These are phyloP conservation scores for Crotalus helleri DNA, from an alignment of 2,113 vertebrate species.

Conservation along the genomic window DNA sequence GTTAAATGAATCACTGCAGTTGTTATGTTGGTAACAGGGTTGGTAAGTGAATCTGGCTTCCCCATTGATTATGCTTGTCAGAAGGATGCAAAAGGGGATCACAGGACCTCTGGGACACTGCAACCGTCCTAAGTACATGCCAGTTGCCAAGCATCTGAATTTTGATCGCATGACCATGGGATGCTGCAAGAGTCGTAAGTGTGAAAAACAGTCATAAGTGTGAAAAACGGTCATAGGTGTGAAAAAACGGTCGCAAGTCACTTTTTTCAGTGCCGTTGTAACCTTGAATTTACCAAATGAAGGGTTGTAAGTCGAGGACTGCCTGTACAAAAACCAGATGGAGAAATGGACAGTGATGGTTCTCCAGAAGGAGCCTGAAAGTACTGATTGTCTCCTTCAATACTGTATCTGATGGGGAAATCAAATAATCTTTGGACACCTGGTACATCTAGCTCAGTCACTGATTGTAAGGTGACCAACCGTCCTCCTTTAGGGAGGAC, in stretches of 20 bases:
- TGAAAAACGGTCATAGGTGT: background rate
- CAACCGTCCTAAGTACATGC: too few relatives aligned
- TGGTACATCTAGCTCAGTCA: background rate
- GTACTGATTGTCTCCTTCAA: background rate
- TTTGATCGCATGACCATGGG: background rate
- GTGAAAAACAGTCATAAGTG: background rate
- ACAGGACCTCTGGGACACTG: too few relatives aligned
- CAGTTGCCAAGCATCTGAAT: background rate
- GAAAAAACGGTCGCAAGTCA: background rate
- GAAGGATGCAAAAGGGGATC: background rate
- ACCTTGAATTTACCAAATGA: background rate
- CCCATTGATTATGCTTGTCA: background rate
- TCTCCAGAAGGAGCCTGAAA: background rate
- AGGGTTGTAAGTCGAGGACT: background rate
- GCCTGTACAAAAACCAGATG: background rate
- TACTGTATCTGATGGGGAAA: background rate
- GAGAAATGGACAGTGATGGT: background rate
- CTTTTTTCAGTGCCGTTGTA: background rate
- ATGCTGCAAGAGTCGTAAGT: background rate
- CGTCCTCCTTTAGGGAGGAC: too few relatives aligned
- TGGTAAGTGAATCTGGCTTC: background rate
- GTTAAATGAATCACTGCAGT: too few relatives aligned
- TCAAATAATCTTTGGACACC: background rate
- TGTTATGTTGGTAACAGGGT: too few relatives aligned
- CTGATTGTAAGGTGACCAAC: background rate